Base-by-base conservation (phyloP, 2,888 invertebrate genomes). In the Megaustenia siamemsis region DNA sequence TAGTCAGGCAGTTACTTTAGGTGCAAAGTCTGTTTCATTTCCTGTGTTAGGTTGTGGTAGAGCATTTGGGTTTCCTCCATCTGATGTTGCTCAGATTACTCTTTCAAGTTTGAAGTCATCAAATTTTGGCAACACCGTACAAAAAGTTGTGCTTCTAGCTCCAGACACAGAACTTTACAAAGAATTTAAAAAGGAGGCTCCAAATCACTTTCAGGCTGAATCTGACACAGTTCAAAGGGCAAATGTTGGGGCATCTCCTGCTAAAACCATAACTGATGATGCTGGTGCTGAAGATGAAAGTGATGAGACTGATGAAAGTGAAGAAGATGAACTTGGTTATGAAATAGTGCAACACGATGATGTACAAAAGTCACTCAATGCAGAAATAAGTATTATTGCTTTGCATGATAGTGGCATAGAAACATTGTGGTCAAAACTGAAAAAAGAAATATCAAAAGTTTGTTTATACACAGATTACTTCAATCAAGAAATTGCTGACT, bases 31-130 rank as follows among this genome's bases (percentile, higher is more conserved):
- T 24, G 75, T 82, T 35, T 75, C 82, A 0, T 82, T 82, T 45
- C 82, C 82, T 28, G 71, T 63, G 15, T 28, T 82, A n/a, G 76
- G 82, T 21, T 82, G 35, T 76, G 82, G 82, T 15, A 75, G 38
- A 82, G 75, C 66, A 28, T 76, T 82, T 66, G 3, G 24, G 35
- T 75, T 66, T 24, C 76, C 82, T 1, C 4, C 82, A 28, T 32
- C 82, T 24, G 45, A 63, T 35, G 82, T 66, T 45, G 75, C 82
- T 28, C 28, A 76, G 49, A 75, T 82, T 35, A 40, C 75, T 0
- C 24, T 82, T 4, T 0, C 71, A 45, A 66, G 28, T 35, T 24
- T 82, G 8, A 63, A 75, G 28, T 56, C 71, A 40, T 40, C 28
- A n/a, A 35, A n/a, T 43, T 3, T 40, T 71, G 73, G 56, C 24